A percentile compares a stretch with the other conserved stretches of the same genome.
Conservation (phyloP, 2,113 vertebrate species). For the Raja brachyura region DNA sequence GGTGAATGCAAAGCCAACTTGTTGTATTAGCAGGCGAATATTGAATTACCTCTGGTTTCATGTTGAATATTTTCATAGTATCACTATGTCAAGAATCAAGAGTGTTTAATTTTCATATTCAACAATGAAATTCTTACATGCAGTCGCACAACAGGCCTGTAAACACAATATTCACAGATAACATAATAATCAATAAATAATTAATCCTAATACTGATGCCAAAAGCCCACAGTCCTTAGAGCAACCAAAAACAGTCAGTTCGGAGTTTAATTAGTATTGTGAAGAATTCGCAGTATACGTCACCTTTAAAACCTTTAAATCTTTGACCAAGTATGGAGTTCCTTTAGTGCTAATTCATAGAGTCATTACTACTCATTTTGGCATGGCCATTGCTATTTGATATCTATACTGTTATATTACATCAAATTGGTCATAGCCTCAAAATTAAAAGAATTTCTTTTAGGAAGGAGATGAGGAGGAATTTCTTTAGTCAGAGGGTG, state of each 20-base stretch:
- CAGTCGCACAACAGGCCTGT: too few relatives aligned
- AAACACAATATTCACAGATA: too few relatives aligned
- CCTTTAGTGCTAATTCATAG: constrained; percentile 57
- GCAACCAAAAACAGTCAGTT: too few relatives aligned
- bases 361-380: constrained; percentile 62
- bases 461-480: too few relatives aligned
- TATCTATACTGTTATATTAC: not conserved
- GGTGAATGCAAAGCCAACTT: not conserved
- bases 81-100: not conserved
- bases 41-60: not conserved
- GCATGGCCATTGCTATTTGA: constrained; percentile 40
- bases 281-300: not conserved
- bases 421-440: not conserved
- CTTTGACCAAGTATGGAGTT: constrained; percentile 40
- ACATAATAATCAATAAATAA: too few relatives aligned
- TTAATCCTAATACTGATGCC: too few relatives aligned
- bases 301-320: too few relatives aligned
- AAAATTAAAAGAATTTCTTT: too few relatives aligned
- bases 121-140: too few relatives aligned
- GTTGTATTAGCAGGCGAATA: not conserved
- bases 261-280: not conserved
- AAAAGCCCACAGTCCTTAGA: too few relatives aligned
- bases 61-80: not conserved
- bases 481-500: too few relatives aligned
- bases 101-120: too few relatives aligned